Conservation (phyloP, 2,113 vertebrate species). For the Clarias batrachus region DNA sequence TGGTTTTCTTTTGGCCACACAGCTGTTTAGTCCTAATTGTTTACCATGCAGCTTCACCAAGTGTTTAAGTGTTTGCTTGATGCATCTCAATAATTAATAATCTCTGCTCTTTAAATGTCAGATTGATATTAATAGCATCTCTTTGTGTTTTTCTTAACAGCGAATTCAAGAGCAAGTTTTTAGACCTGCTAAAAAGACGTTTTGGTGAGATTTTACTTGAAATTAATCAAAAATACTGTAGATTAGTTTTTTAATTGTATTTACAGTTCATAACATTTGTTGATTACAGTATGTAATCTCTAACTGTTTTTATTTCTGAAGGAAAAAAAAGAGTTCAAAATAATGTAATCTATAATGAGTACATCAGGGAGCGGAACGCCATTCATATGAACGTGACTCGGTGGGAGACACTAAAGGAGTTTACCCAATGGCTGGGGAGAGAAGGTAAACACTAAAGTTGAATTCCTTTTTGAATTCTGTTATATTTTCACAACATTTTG, state of each 20-base stretch:
- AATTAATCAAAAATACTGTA: neutral
- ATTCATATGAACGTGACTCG: slow-evolving; percentile 97
- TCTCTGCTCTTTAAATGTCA: no score
- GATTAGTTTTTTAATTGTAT: neutral
- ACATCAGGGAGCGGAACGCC: slow-evolving; percentile 92
- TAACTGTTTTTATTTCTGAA: slow-evolving; percentile 48
- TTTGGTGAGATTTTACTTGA: slow-evolving; percentile 80
- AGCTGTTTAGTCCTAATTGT: no score
- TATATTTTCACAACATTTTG: neutral
- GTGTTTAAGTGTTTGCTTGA: no score
- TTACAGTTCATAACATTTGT: neutral
- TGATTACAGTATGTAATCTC: neutral
- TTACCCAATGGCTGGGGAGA: slow-evolving; percentile 98
- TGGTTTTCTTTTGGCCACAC: no score
- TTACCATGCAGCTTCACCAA: no score
- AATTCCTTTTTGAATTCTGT: neutral
- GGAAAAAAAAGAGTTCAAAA: slow-evolving; percentile 97
- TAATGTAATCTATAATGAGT: slow-evolving; percentile 97
- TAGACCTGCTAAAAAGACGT: slow-evolving; percentile 88
- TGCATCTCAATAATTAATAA: no score
- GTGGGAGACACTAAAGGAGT: slow-evolving; percentile 96
- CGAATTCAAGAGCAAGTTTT: slow-evolving; percentile 91
- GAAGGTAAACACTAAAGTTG: slow-evolving; percentile 73
- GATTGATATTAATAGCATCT: neutral
- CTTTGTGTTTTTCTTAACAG: slow-evolving; percentile 64